These are phyloP conservation scores for Adoxophyes honmai DNA, from an alignment of 1,140 invertebrate species.

Conservation along the genomic window DNA sequence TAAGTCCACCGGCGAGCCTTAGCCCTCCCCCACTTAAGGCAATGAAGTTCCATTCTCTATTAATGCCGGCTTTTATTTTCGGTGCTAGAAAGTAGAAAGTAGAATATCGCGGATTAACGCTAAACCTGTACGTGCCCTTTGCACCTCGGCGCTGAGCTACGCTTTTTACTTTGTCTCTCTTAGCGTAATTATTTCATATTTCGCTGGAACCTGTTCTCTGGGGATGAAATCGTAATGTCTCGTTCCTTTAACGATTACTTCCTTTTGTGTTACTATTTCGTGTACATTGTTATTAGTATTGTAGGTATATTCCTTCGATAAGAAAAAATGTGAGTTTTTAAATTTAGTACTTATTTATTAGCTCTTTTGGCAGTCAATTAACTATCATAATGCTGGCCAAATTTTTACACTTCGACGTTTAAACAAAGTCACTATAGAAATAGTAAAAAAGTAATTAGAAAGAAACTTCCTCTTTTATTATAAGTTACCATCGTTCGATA, in stretches of 20 bases:
- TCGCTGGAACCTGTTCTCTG: neutral
- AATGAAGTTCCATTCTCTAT: slow-evolving; percentile 34
- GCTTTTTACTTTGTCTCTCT: slow-evolving; percentile 5
- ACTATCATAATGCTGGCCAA: too few species aligned
- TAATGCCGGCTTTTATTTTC: slow-evolving; percentile 26
- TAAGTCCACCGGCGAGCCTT: slow-evolving; percentile 25
- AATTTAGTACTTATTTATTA: too few species aligned
- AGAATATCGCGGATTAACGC: neutral
- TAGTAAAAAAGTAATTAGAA: too few species aligned
- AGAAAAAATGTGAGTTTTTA: too few species aligned
- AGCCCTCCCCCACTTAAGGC: slow-evolving; percentile 27
- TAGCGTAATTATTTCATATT: slow-evolving; percentile 9
- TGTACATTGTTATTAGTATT: too few species aligned
- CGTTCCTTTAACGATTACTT: neutral
- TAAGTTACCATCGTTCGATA: too few species aligned
- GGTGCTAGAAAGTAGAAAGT: neutral
- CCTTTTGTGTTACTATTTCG: neutral
- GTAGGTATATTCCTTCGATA: too few species aligned
- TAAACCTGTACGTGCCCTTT: neutral
- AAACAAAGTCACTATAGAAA: too few species aligned
- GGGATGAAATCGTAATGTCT: neutral
- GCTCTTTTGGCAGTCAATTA: too few species aligned
- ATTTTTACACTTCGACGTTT: too few species aligned
- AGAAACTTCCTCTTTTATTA: too few species aligned
- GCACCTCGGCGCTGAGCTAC: neutral